Evolutionary conservation across 2,888 invertebrate genomes (phyloP), one percentile per base, ranked within the genome.

Genomic region (Anodontia alba): DNA sequence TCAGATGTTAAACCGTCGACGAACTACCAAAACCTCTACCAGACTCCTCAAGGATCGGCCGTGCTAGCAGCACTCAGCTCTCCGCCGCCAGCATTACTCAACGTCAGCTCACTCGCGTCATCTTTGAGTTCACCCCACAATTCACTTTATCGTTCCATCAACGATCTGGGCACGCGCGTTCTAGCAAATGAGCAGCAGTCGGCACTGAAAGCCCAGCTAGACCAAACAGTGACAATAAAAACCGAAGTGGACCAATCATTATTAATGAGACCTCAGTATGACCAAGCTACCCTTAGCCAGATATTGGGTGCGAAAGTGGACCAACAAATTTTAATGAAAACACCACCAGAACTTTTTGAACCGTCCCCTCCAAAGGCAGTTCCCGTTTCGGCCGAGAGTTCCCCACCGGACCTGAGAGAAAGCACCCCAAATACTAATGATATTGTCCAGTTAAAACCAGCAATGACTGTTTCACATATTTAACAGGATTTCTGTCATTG

Each of bases 361-460:
- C 91, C 91, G 1, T 90, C 89, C 23, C 90, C 91, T 12, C 91
- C 91, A 15, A 90, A 90, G 78, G 90, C 91, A 17, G 87, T 91
- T 31, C 91, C 91, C 0, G 90, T 91, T 29, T 73, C 84, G 20
- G 84, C 88, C 31, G 86, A 85, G 17, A 81, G 76, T 12, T 82
- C 76, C 5, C 84, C 83, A 51, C 74, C 78, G 17, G 88, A 83
- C 33, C 57, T 80, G 43, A 66, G 82, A 62, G 77, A 86, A 17
- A 73, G 68, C 33, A 67, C 73, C 23, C 70, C 78, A 26, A 78
- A 78, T 5, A 76, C 80, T 31, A 43, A 75, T 33, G 78, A 73
- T 23, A 89, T 89, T 69, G 80, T 87, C 26, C 86, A 84, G 62
- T 69, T 89, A 29, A 88, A 87, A 68, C 87, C 89, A 74, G 89